phyloP scores from a whole-genome alignment of 2,113 vertebrate genomes.

The Mirza zaza region DNA sequence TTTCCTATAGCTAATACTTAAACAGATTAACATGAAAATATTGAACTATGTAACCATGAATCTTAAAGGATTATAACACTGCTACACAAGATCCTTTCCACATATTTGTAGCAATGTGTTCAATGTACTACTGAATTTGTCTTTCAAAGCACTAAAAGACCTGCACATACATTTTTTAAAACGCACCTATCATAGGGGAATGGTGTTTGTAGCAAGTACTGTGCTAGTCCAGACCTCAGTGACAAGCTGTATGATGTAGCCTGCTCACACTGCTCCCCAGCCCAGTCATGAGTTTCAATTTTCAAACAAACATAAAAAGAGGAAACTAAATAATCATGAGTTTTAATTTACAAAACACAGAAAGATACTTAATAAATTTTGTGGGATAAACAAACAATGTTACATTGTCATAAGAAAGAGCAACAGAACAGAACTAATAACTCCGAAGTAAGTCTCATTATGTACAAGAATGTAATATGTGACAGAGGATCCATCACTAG shows the following conservation, averaged over 20 bases:
- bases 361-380: neutral
- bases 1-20: neutral
- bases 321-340: neutral
- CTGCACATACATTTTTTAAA: neutral
- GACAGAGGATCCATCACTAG: neutral
- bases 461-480: neutral
- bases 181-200: neutral
- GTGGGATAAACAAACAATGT: slow-evolving; percentile 26
- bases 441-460: slow-evolving; percentile 5
- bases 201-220: neutral
- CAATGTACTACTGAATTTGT: neutral
- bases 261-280: neutral
- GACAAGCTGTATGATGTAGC: neutral
- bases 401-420: neutral
- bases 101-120: neutral
- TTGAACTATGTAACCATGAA: neutral
- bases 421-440: neutral
- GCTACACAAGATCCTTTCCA: neutral
- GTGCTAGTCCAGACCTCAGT: neutral
- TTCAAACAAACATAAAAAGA: neutral
- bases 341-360: slow-evolving; percentile 23
- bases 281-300: neutral
- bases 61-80: neutral
- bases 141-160: neutral
- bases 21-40: neutral